A percentile compares a stretch with the other conserved stretches of the same genome.
phyloP scores from a whole-genome alignment of 2,113 vertebrate species.

The Passer domesticus region DNA sequence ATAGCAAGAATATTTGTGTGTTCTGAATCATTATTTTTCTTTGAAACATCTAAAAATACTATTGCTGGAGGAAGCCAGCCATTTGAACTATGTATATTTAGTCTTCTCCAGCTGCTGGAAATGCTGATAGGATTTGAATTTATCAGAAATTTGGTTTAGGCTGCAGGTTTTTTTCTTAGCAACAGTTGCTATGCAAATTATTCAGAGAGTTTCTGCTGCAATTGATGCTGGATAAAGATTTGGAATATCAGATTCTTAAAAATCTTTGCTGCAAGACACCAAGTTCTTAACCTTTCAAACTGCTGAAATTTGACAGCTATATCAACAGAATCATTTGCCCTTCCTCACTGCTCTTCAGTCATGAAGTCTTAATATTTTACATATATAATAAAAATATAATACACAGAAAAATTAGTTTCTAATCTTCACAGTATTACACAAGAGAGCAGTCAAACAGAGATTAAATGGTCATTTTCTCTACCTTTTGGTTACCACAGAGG shows the following conservation, averaged over 20 bases:
- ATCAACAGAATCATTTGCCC: not conserved
- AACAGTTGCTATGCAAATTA: slow-evolving; percentile 72
- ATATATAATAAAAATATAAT: not conserved
- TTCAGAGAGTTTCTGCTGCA: slow-evolving; percentile 52
- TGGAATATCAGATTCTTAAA: slow-evolving; percentile 36
- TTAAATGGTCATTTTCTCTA: not conserved
- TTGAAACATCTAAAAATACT: slow-evolving; percentile 62
- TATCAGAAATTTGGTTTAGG: slow-evolving; percentile 62
- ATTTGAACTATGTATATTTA: slow-evolving; percentile 65
- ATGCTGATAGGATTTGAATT: slow-evolving; percentile 57
- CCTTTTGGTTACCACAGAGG: not conserved
- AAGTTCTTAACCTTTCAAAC: not conserved
- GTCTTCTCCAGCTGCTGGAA: slow-evolving; percentile 64
- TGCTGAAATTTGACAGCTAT: not conserved
- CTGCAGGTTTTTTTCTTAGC: slow-evolving; percentile 68
- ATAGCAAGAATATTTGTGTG: slow-evolving; percentile 59
- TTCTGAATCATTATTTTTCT: slow-evolving; percentile 47
- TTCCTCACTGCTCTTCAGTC: not conserved
- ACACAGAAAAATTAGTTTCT: not conserved
- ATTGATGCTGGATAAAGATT: slow-evolving; percentile 37
- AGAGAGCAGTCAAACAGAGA: not conserved
- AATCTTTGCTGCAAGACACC: not conserved
- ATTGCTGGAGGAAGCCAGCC: slow-evolving; percentile 62
- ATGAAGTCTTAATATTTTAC: not conserved
- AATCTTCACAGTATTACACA: not conserved